Evolutionary conservation across 2,888 invertebrate species (phyloP), one percentile per base, ranked within the genome.

Genomic region (Empis stercorea): DNA sequence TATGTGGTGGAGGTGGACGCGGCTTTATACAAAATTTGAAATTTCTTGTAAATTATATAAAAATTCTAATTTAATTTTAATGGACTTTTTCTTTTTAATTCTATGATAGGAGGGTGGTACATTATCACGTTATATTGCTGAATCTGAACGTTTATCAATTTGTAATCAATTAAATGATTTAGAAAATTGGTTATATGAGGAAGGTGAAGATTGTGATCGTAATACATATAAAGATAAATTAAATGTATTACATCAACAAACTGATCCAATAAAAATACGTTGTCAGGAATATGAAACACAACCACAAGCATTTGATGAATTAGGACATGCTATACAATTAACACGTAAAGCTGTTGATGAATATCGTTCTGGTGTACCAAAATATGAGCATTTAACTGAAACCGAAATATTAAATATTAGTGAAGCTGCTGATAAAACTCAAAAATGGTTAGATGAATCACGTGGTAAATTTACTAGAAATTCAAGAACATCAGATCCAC

Each of bases 101-200:
- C 27, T 43, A 36, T 43, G 42, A 48, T 15, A 54, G 39, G 79
- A 83, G 48, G 86, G 85, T 17, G 84, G 82, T 51, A 75, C 83
- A 34, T 72, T 89, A 45, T 82, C 81, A 52, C 75, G 79, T 6
- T 96, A 82, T 64, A 79, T 92, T 17, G 73, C 79, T 2, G 85
- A 86, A 46, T 68, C 73, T 11, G 87, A 85, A 54, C 78, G 84
- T 52, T 70, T 72, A 46, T 57, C 69, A 1, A 74, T 87, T 49
- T 76, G 80, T 30, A 65, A 71, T 49, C 75, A 80, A 54, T 74
- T 99, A 32, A 87, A 87, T 59, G 78, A 83, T 16, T 84, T 93
- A 57, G 97, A 97, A 70, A 84, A 87, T 63, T 99, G 99, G 99
- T 73, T 99, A 15, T 99, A 99, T 61, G 96, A 95, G 60, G 79